These are phyloP conservation scores for Neelides folsomi DNA, from an alignment of 2,888 invertebrate genomes.

Conservation along the genomic window DNA sequence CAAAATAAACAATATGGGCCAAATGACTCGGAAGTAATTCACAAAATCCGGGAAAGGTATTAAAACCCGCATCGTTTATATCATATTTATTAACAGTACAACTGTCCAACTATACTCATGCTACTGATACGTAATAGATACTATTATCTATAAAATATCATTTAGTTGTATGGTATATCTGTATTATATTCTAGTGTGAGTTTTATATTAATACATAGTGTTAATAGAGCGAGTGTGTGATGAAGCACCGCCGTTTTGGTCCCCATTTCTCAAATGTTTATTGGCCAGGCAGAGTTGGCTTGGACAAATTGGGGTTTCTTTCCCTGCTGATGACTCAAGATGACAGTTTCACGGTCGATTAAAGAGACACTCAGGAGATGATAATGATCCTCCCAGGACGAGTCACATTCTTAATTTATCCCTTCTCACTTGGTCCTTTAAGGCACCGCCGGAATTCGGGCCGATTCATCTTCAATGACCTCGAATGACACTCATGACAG, in stretches of 20 bases:
- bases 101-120: too few relatives aligned
- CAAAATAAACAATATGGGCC: not conserved
- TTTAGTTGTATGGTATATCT: too few relatives aligned
- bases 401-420: not conserved
- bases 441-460: constrained; percentile 1
- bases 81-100: too few relatives aligned
- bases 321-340: constrained; percentile 27
- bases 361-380: constrained; percentile 20
- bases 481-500: constrained; percentile 14
- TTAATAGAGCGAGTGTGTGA: not conserved
- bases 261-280: too few relatives aligned
- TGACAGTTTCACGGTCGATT: constrained; percentile 32
- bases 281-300: not conserved
- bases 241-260: constrained; percentile 3
- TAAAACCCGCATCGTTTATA: too few relatives aligned
- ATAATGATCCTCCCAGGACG: not conserved
- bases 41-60: too few relatives aligned
- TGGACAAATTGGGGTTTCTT: constrained; percentile 5
- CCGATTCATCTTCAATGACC: constrained; percentile 6
- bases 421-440: not conserved
- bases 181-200: too few relatives aligned
- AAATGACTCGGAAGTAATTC: not conserved
- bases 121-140: too few relatives aligned
- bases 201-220: too few relatives aligned
- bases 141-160: too few relatives aligned